A percentile compares a stretch with the other conserved stretches of the same genome.
phyloP scores from a whole-genome alignment of 2,888 invertebrate species.

The Coelopa pilipes region DNA sequence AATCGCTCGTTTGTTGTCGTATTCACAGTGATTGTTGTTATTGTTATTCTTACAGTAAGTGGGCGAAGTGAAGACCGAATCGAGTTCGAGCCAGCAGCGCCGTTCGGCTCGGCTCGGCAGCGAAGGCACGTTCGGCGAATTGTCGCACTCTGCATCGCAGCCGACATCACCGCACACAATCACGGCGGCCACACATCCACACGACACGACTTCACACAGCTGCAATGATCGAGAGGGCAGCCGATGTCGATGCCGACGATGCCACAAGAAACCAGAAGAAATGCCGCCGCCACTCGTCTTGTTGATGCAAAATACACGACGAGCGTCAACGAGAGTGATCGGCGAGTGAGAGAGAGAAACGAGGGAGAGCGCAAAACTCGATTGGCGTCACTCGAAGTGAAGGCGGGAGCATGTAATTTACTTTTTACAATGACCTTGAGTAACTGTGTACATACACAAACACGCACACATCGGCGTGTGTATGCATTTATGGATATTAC shows the following conservation, averaged over 20 bases:
- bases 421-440: constrained; percentile 49
- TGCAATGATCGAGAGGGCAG: background rate
- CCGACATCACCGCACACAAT: no score
- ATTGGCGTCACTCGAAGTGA: constrained; percentile 20
- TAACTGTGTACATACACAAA: constrained; percentile 21
- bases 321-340: background rate
- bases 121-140: no score
- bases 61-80: no score
- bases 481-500: background rate
- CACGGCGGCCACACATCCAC: no score
- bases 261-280: constrained; percentile 15
- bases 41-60: no score
- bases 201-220: no score
- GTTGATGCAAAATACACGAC: constrained; percentile 20
- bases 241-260: background rate
- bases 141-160: background rate
- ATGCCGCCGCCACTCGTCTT: constrained; percentile 22
- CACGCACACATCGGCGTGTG: constrained; percentile 7
- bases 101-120: no score
- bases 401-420: constrained; percentile 42
- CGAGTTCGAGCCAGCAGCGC: no score
- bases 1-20: no score
- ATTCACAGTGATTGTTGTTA: no score
- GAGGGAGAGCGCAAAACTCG: constrained; percentile 19
- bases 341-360: constrained; percentile 14